These are phyloP conservation scores for Rhabdomys dilectus DNA, from an alignment of 2,113 vertebrate species.

Conservation along the genomic window DNA sequence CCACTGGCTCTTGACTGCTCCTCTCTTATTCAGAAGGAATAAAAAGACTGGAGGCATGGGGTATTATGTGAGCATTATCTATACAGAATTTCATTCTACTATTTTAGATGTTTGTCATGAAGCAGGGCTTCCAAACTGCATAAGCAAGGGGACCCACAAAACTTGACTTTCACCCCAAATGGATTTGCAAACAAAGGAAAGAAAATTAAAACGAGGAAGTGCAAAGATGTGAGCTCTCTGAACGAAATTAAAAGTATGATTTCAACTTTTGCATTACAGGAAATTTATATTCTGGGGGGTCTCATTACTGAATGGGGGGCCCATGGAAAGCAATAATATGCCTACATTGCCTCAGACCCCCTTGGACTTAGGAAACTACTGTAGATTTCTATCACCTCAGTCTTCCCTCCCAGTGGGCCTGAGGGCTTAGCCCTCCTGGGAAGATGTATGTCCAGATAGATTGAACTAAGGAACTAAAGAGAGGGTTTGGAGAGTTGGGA, in stretches of 20 bases:
- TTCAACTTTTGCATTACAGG: conserved; percentile 42
- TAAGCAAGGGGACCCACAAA: not conserved
- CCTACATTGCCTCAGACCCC: not conserved
- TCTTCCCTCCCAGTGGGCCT: not conserved
- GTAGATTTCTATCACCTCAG: too few species aligned
- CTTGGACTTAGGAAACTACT: not conserved
- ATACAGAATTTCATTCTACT: not conserved
- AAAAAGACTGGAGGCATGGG: too few species aligned
- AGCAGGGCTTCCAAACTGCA: not conserved
- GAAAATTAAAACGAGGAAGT: not conserved
- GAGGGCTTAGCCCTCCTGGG: not conserved
- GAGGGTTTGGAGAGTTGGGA: not conserved
- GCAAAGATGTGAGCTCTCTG: not conserved
- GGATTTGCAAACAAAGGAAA: not conserved
- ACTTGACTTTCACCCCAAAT: not conserved
- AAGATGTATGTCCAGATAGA: not conserved
- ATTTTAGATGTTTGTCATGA: not conserved
- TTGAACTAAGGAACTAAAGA: not conserved
- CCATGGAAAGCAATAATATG: fast-evolving
- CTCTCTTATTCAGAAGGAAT: not conserved
- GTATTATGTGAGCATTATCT: not conserved
- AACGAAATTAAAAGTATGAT: conserved; percentile 31
- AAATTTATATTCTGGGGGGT: not conserved
- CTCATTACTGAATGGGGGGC: not conserved
- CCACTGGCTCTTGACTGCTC: not conserved